Conservation (phyloP, 2,113 vertebrate species). For the Lasiurus cinereus region DNA sequence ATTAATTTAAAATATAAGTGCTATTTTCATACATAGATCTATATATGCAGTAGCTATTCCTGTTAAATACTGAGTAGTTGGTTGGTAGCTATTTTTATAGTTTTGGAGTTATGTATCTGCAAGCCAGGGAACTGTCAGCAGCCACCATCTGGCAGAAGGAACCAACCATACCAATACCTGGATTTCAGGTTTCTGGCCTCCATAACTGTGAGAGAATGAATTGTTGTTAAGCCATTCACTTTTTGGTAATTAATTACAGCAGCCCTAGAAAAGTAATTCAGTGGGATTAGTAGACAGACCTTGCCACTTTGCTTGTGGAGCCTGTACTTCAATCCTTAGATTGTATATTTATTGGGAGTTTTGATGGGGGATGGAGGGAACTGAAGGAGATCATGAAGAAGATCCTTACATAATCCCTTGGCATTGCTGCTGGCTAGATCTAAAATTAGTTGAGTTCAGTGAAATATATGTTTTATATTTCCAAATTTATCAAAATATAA, state of each 20-base stretch:
- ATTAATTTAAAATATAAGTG: background rate
- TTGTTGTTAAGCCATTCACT: background rate
- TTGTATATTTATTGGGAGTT: background rate
- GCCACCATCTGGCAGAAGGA: background rate
- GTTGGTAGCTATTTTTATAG: background rate
- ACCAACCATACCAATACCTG: background rate
- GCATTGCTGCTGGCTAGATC: background rate
- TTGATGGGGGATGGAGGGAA: background rate
- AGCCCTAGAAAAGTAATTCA: background rate
- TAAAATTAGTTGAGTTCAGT: background rate
- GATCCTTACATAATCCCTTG: background rate
- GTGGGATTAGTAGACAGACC: background rate
- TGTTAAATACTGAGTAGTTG: background rate
- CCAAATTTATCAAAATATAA: background rate
- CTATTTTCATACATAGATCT: background rate
- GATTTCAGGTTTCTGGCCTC: background rate
- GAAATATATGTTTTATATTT: background rate
- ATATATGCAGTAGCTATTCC: background rate
- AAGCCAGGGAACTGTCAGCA: too few relatives aligned
- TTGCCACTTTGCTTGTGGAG: background rate
- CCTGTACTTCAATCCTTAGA: background rate
- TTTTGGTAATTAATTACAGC: background rate
- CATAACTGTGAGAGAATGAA: background rate
- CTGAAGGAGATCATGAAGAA: background rate
- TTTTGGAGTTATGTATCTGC: too few relatives aligned